Evolutionary conservation across 2,888 invertebrate genomes (phyloP).

Genomic region (Lysandra coridon): DNA sequence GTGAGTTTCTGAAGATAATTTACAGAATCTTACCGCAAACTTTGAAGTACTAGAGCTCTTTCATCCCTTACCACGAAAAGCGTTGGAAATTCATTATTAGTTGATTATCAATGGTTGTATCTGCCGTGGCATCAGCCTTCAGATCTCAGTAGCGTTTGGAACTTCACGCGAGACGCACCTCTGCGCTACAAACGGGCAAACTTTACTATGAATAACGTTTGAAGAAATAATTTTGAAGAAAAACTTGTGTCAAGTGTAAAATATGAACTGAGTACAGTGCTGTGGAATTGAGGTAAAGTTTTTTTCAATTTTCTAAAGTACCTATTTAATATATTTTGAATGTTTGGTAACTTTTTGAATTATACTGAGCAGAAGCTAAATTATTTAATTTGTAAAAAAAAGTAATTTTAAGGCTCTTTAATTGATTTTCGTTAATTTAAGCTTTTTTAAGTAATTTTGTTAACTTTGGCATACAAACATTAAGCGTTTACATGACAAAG

Average conservation of each 20-base stretch:
- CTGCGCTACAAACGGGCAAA: background rate
- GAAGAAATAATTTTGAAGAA: background rate
- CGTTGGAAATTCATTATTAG: slow-evolving; percentile 7
- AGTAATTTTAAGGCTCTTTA: no score
- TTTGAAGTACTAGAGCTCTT: background rate
- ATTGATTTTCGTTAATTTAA: no score
- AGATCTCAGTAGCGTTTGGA: background rate
- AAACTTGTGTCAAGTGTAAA: background rate
- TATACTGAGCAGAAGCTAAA: no score
- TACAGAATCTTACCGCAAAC: background rate
- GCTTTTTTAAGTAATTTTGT: no score
- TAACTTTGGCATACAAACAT: no score
- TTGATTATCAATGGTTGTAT: background rate
- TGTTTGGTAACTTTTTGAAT: background rate
- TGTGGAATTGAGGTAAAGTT: background rate
- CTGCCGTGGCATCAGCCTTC: background rate
- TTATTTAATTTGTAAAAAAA: no score
- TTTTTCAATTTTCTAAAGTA: background rate
- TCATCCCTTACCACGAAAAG: background rate
- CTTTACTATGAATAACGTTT: background rate
- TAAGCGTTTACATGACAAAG: no score
- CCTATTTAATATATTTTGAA: no score
- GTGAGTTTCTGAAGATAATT: background rate
- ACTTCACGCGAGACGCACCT: slow-evolving; percentile 1
- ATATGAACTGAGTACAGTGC: background rate